These are phyloP conservation scores for Falco rusticolus DNA, from an alignment of 2,797 vertebrate species.

Conservation along the genomic window DNA sequence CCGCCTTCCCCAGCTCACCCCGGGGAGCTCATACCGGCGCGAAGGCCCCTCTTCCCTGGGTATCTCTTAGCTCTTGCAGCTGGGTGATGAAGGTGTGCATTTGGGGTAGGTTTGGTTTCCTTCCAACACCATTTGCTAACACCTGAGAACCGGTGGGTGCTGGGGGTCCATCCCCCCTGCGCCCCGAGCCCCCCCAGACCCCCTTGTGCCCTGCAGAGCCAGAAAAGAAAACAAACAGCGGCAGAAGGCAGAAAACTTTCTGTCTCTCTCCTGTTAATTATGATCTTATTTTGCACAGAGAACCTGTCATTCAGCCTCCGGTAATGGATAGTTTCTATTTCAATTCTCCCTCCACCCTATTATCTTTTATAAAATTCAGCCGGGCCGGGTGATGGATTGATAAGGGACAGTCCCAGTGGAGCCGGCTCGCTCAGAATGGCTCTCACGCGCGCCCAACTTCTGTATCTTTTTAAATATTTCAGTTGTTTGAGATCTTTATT, in stretches of 20 bases:
- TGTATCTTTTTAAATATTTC: slow-evolving; percentile 81
- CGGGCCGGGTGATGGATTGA: slow-evolving; percentile 66
- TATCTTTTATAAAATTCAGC: slow-evolving; percentile 74
- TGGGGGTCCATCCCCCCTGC: rapidly evolving
- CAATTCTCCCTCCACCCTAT: slow-evolving; percentile 67
- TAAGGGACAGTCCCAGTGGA: slow-evolving; percentile 29
- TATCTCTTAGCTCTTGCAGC: neutral
- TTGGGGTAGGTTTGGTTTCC: neutral
- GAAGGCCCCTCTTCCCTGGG: neutral
- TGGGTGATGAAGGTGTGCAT: neutral
- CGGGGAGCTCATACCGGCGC: neutral
- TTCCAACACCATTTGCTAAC: neutral
- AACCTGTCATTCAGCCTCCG: slow-evolving; percentile 61
- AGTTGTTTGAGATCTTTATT: slow-evolving; percentile 75
- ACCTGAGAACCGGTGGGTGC: neutral
- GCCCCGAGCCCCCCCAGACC: too few species aligned
- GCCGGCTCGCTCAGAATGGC: neutral
- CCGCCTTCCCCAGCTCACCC: neutral
- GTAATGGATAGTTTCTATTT: slow-evolving; percentile 77
- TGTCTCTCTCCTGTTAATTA: slow-evolving; percentile 59
- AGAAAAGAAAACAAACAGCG: neutral
- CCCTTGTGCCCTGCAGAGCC: neutral
- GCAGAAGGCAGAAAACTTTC: slow-evolving; percentile 10
- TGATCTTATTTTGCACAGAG: slow-evolving; percentile 54
- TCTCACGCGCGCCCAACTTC: neutral